Evolutionary conservation across 2,113 vertebrate genomes (phyloP).

Genomic region (Labeo catla): DNA sequence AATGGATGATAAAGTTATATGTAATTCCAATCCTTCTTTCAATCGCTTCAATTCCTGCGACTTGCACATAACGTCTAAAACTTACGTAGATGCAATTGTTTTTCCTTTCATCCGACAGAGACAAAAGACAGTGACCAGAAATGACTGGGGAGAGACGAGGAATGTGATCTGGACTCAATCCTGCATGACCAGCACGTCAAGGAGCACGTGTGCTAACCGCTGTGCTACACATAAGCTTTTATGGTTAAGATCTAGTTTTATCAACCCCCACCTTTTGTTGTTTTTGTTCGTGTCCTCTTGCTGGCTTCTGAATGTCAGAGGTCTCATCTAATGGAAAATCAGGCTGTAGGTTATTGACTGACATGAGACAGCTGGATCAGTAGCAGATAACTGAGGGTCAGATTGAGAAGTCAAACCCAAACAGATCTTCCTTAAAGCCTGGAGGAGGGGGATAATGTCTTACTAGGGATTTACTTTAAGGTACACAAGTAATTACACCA

Average conservation of each 20-base stretch:
- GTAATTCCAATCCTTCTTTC: background rate
- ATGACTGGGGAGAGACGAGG: background rate
- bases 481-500: constrained; percentile 17
- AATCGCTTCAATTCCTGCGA: background rate
- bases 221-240: background rate
- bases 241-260: background rate
- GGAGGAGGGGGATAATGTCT: background rate
- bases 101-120: constrained; percentile 8
- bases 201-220: background rate
- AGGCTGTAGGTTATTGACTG: constrained; percentile 7
- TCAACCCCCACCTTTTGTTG: background rate
- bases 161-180: constrained; percentile 20
- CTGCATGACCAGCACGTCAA: background rate
- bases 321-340: constrained; percentile 9
- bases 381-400: background rate
- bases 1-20: background rate
- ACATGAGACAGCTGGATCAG: constrained; percentile 5
- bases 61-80: background rate
- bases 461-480: constrained; percentile 26
- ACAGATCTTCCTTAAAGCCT: background rate
- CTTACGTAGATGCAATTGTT: background rate
- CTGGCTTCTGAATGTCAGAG: constrained; percentile 5
- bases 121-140: constrained; percentile 12
- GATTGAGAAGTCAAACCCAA: constrained; percentile 25
- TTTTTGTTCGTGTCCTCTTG: background rate